These are phyloP conservation scores for Popillia japonica DNA, from an alignment of 1,140 invertebrate species.

Conservation along the genomic window DNA sequence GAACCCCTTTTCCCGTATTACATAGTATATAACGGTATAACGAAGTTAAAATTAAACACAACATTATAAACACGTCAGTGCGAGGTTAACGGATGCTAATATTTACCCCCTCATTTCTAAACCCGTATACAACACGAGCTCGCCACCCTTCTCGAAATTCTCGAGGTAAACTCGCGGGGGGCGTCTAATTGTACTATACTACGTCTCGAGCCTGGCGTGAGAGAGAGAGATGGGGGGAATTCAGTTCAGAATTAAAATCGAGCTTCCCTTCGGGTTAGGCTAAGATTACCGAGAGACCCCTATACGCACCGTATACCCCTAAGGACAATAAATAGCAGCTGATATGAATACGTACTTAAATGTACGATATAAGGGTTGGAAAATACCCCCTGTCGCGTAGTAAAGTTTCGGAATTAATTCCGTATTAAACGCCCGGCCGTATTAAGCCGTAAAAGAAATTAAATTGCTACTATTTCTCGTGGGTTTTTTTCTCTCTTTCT, in stretches of 20 bases:
- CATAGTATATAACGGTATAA: too few species aligned
- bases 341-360: slow-evolving; percentile 51
- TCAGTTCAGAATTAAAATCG: background rate
- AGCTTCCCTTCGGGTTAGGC: background rate
- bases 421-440: background rate
- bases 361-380: slow-evolving; percentile 23
- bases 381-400: slow-evolving; percentile 31
- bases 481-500: background rate
- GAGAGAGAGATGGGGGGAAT: slow-evolving; percentile 34
- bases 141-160: background rate
- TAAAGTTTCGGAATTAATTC: background rate
- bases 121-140: background rate
- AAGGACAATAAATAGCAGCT: slow-evolving; percentile 51
- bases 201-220: slow-evolving; percentile 36
- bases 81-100: slow-evolving; percentile 4
- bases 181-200: slow-evolving; percentile 44
- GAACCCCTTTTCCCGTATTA: too few species aligned
- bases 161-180: slow-evolving; percentile 35
- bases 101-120: background rate
- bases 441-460: background rate
- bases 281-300: background rate
- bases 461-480: background rate
- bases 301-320: slow-evolving; percentile 37
- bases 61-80: slow-evolving; percentile 5
- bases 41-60: background rate